These are phyloP conservation scores for Congeria kusceri DNA, from an alignment of 2,888 invertebrate species.

Conservation along the genomic window DNA sequence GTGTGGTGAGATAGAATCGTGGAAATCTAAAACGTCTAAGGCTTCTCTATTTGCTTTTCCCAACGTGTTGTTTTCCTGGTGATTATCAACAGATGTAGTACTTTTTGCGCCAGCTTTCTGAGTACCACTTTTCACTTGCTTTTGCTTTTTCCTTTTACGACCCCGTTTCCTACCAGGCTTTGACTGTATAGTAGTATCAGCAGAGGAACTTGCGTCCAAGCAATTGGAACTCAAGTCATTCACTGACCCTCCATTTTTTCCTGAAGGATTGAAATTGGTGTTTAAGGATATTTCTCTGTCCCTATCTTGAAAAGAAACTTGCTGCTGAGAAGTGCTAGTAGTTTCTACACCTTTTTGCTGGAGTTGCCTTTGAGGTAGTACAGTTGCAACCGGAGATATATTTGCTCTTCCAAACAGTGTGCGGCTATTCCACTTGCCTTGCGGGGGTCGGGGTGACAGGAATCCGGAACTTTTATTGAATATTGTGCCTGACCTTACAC, in stretches of 20 bases:
- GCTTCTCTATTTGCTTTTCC: no score
- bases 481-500: constrained; percentile 14
- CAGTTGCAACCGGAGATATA: constrained; percentile 71
- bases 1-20: no score
- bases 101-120: not conserved
- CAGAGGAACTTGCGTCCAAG: no score
- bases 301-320: no score
- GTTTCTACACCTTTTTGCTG: not conserved
- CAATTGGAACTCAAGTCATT: not conserved
- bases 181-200: not conserved
- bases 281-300: not conserved
- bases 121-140: not conserved
- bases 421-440: constrained; percentile 62
- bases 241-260: not conserved
- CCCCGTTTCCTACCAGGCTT: constrained; percentile 5
- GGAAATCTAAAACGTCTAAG: no score
- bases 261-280: not conserved
- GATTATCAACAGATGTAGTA: no score
- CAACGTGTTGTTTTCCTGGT: not conserved
- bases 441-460: constrained; percentile 51
- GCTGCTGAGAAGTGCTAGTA: not conserved
- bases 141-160: constrained; percentile 4
- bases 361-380: constrained; percentile 64
- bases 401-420: constrained; percentile 62
- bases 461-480: constrained; percentile 47